phyloP scores from a whole-genome alignment of 2,113 vertebrate species.

The Elachura formosa region DNA sequence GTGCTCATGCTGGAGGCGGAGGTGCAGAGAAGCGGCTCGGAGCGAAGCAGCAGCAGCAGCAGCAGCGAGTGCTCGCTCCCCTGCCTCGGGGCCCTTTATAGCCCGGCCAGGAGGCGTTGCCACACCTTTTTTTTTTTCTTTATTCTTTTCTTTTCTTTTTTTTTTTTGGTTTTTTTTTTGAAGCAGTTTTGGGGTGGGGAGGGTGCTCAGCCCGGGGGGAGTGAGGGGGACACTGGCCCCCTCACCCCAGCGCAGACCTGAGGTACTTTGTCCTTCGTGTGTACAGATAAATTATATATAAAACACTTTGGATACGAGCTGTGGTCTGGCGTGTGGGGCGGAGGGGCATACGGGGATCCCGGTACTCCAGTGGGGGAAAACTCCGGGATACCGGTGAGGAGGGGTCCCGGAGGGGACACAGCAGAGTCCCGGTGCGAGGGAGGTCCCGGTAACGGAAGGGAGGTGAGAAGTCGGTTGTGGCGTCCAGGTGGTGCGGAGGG shows the following conservation, averaged over 20 bases:
- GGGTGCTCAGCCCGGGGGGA: not conserved
- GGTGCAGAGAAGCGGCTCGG: not conserved
- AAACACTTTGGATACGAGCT: slow-evolving; percentile 37
- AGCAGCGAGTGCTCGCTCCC: not conserved
- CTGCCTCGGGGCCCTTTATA: slow-evolving; percentile 49
- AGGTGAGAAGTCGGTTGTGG: not conserved
- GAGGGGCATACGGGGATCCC: not conserved
- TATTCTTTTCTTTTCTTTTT: not conserved
- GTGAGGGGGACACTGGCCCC: not conserved
- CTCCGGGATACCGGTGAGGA: not conserved
- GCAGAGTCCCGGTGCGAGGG: no score
- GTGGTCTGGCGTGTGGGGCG: not conserved
- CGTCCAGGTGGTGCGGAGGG: not conserved
- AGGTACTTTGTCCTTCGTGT: slow-evolving; percentile 17
- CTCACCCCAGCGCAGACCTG: not conserved
- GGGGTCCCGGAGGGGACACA: no score
- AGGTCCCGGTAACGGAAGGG: not conserved
- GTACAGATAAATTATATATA: slow-evolving; percentile 57
- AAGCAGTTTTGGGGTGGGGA: not conserved
- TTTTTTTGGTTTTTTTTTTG: not conserved
- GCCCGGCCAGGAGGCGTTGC: slow-evolving; percentile 57
- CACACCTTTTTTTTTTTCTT: no score
- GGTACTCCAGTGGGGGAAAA: not conserved
- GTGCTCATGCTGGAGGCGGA: slow-evolving; percentile 46
- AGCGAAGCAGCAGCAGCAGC: not conserved